A percentile compares a stretch with the other conserved stretches of the same genome.
phyloP scores from a whole-genome alignment of 2,113 vertebrate species.

The Isurus oxyrinchus region DNA sequence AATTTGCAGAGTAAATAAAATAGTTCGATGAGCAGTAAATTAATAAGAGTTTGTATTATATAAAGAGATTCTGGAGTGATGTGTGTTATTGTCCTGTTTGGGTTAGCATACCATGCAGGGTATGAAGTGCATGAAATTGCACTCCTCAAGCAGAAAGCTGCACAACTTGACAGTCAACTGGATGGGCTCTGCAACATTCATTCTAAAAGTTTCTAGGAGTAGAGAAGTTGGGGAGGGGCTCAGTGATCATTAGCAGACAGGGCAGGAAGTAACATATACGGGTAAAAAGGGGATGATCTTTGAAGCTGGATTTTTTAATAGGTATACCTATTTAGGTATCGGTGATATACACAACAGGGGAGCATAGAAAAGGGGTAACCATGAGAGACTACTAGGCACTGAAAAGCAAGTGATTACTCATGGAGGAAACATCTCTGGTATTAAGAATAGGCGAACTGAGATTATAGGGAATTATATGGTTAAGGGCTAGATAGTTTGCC shows the following conservation, averaged over 20 bases:
- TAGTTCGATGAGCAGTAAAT: neutral
- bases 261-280: neutral
- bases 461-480: neutral
- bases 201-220: neutral
- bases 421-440: neutral
- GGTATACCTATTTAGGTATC: neutral
- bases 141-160: neutral
- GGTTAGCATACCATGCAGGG: neutral
- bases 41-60: neutral
- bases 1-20: neutral
- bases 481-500: neutral
- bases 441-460: neutral
- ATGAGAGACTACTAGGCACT: neutral
- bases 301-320: neutral
- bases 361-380: neutral
- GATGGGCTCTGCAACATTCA: neutral
- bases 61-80: neutral
- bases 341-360: neutral
- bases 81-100: neutral
- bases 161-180: neutral
- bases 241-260: neutral
- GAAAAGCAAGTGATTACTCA: neutral
- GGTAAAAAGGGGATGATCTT: neutral
- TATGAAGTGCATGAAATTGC: neutral
- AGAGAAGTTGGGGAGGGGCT: neutral